Conservation (phyloP, 1,140 invertebrate genomes). For the Radopholus similis region DNA sequence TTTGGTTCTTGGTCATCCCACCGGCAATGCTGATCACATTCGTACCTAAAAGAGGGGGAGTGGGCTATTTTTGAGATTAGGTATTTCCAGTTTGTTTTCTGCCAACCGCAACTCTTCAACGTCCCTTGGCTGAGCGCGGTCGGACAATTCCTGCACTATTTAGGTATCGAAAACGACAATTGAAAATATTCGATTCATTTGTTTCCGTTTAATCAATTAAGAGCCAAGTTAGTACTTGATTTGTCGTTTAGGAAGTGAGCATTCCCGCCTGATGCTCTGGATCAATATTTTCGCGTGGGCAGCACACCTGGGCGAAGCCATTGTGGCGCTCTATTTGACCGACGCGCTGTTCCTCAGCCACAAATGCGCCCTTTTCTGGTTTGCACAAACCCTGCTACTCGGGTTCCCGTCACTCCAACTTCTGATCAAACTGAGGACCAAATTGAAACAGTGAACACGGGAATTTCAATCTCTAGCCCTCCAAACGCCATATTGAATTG, state of each 20-base stretch:
- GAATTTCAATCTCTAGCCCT: no score
- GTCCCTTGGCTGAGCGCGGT: background rate
- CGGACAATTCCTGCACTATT: constrained; percentile 19
- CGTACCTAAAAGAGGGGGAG: background rate
- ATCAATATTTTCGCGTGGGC: constrained; percentile 47
- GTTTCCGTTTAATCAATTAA: constrained; percentile 13
- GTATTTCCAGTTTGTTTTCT: constrained; percentile 35
- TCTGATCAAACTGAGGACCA: no score
- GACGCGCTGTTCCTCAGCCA: constrained; percentile 45
- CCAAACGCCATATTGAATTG: no score
- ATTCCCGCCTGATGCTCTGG: constrained; percentile 19
- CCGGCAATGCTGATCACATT: constrained; percentile 25
- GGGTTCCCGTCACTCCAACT: background rate
- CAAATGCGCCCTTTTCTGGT: constrained; percentile 26
- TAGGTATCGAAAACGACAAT: background rate
- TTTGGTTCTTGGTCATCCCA: constrained; percentile 26
- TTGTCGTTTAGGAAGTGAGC: constrained; percentile 30
- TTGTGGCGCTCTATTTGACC: constrained; percentile 39
- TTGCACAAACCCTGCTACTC: background rate
- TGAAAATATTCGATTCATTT: background rate
- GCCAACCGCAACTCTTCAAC: constrained; percentile 30
- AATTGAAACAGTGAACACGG: no score
- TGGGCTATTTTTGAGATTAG: background rate
- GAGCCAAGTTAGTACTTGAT: no score
- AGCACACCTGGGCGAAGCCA: constrained; percentile 44